Evolutionary conservation across 2,888 invertebrate species (phyloP).

Genomic region (Eupithecia insigniata): DNA sequence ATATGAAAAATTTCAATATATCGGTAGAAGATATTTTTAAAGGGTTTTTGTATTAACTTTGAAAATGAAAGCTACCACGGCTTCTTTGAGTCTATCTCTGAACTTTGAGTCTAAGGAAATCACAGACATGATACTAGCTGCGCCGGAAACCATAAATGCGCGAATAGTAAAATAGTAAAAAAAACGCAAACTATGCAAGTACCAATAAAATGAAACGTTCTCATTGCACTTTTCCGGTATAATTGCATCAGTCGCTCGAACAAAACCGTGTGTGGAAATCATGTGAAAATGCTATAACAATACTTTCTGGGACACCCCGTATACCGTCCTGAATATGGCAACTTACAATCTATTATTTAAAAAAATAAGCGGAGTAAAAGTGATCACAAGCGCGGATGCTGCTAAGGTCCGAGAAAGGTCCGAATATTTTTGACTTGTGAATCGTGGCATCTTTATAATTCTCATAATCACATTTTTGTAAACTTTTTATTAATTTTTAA

Average conservation of each 20-base stretch:
- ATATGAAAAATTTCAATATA: neutral
- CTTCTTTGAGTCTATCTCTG: too few relatives aligned
- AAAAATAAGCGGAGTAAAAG: neutral
- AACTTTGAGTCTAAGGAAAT: slow-evolving; percentile 14
- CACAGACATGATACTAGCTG: slow-evolving; percentile 19
- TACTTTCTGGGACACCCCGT: slow-evolving; percentile 44
- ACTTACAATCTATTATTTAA: neutral
- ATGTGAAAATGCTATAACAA: slow-evolving; percentile 67
- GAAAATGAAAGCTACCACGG: neutral
- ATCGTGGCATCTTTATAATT: too few relatives aligned
- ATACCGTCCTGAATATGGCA: slow-evolving; percentile 56
- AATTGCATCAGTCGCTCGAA: slow-evolving; percentile 51
- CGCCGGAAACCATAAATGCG: too few relatives aligned
- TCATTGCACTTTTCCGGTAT: slow-evolving; percentile 53
- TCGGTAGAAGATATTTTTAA: neutral
- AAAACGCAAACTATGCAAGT: slow-evolving; percentile 32
- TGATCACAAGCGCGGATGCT: neutral
- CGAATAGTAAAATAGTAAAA: slow-evolving; percentile 31
- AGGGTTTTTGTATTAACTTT: neutral
- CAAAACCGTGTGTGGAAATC: slow-evolving; percentile 66
- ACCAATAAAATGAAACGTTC: slow-evolving; percentile 47
- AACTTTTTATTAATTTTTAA: too few relatives aligned
- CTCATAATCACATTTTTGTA: too few relatives aligned
- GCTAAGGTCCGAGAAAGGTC: neutral
- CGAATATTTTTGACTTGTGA: too few relatives aligned